Conservation (phyloP, 2,888 invertebrate genomes). For the Ceriagrion tenellum region DNA sequence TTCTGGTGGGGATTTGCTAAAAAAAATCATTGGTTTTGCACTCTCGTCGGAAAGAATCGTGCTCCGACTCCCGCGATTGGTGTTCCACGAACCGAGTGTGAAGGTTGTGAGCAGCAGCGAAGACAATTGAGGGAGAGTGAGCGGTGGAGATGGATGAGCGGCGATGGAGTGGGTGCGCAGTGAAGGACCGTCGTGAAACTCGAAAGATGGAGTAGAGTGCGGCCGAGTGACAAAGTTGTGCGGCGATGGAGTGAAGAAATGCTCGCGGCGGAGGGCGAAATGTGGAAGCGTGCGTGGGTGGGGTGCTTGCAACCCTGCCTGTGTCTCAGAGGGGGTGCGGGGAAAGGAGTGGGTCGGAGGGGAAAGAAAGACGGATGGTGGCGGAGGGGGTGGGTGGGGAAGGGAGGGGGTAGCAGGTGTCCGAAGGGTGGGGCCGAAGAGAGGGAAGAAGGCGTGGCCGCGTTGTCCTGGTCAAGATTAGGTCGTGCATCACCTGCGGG, state of each 20-base stretch:
- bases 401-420: neutral
- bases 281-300: neutral
- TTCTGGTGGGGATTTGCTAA: too few species aligned
- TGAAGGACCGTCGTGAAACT: neutral
- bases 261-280: neutral
- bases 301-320: too few species aligned
- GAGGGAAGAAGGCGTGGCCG: neutral
- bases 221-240: neutral
- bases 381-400: neutral
- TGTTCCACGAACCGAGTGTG: too few species aligned
- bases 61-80: neutral
- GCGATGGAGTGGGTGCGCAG: neutral
- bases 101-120: too few species aligned
- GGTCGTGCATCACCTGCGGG: conserved; percentile 36
- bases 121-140: neutral
- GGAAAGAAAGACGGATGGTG: neutral
- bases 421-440: neutral
- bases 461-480: conserved; percentile 34
- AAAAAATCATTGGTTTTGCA: too few species aligned
- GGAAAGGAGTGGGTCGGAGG: neutral
- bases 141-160: neutral
- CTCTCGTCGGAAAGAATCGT: too few species aligned
- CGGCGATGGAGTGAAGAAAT: conserved; percentile 1
- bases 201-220: neutral
- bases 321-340: neutral